Conservation (phyloP, 2,797 vertebrate genomes). For the Mormyrus proboscirostris region DNA sequence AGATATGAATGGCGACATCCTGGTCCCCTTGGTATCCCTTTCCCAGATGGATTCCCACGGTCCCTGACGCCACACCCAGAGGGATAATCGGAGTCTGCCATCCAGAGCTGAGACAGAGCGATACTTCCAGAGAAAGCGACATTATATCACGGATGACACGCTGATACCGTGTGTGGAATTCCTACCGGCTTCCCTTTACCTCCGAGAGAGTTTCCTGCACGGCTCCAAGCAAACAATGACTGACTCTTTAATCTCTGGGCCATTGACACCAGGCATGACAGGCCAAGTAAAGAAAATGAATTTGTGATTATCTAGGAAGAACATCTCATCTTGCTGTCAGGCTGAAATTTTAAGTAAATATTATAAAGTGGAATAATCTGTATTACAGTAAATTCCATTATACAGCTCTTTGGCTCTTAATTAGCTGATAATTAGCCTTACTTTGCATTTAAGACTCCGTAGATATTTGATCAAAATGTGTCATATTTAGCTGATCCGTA, state of each 20-base stretch:
- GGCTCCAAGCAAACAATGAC: neutral
- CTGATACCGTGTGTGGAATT: neutral
- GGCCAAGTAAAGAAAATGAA: neutral
- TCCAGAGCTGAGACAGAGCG: neutral
- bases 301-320: neutral
- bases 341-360: neutral
- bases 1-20: conserved; percentile 25
- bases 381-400: neutral
- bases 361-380: neutral
- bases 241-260: neutral
- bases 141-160: neutral
- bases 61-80: neutral
- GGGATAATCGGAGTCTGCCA: conserved; percentile 3
- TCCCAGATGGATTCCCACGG: conserved; percentile 22
- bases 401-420: neutral
- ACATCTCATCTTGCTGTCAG: neutral
- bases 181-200: neutral
- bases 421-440: neutral
- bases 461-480: neutral
- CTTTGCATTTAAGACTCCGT: neutral
- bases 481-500: neutral
- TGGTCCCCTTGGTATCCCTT: neutral
- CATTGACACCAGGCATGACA: neutral
- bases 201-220: neutral
- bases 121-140: neutral